Evolutionary conservation across 2,797 vertebrate genomes (phyloP).

Genomic region (Leucoraja ocellata): DNA sequence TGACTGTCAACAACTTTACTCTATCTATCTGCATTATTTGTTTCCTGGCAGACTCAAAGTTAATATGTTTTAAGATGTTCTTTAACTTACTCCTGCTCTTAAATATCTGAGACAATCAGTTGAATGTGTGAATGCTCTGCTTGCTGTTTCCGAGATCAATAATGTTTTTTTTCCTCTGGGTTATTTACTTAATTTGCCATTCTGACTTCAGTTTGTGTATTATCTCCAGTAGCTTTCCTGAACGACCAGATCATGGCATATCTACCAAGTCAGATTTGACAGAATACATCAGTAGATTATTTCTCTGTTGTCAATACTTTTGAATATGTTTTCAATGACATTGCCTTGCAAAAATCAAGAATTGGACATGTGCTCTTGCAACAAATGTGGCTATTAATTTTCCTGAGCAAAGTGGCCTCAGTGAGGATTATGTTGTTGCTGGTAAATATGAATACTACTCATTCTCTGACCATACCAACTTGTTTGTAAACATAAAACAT

Average conservation of each 20-base stretch:
- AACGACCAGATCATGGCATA: neutral
- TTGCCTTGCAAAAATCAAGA: neutral
- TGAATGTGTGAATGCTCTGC: neutral
- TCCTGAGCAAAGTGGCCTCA: neutral
- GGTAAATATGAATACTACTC: neutral
- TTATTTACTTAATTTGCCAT: neutral
- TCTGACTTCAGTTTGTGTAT: neutral
- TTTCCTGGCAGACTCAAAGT: neutral
- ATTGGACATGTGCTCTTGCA: neutral
- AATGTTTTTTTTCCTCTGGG: neutral
- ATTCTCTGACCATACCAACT: neutral
- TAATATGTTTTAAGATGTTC: neutral
- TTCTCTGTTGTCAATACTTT: neutral
- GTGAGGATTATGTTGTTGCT: neutral
- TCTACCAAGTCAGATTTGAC: neutral
- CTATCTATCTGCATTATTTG: neutral
- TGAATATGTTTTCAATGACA: neutral
- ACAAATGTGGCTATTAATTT: neutral
- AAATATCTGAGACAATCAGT: neutral
- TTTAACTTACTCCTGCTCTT: neutral
- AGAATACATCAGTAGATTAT: neutral
- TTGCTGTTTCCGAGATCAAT: neutral
- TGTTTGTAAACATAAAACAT: neutral
- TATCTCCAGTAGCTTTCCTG: neutral
- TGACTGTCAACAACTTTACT: neutral